Percentiles rank a stretch among this genome's conserved stretches.
Conservation (phyloP, 2,113 vertebrate species). For the Elaphurus davidianus region DNA sequence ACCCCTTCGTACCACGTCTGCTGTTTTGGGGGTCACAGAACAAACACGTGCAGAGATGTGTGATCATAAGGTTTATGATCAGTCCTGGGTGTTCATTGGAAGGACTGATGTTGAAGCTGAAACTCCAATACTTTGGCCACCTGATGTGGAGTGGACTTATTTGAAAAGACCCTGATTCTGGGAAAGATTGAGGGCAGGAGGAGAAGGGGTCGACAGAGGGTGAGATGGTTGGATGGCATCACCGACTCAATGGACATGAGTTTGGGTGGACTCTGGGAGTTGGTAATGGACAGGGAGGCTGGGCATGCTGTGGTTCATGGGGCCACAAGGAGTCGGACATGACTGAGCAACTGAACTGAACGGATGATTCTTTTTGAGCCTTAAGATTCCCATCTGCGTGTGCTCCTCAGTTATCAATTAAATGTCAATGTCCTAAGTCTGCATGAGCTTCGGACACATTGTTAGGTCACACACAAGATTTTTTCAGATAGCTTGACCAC, state of each 20-base stretch:
- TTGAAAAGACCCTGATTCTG: background rate
- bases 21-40: conserved; percentile 44
- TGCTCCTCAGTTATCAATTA: background rate
- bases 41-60: conserved; percentile 22
- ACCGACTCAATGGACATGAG: background rate
- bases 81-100: background rate
- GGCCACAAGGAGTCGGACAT: accelerated
- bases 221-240: background rate
- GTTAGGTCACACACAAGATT: background rate
- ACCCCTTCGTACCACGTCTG: background rate
- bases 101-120: background rate
- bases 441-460: background rate
- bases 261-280: background rate
- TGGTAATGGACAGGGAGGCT: background rate
- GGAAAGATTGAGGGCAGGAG: background rate
- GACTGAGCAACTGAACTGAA: background rate
- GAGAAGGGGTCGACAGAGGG: background rate
- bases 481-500: background rate
- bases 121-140: background rate
- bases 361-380: background rate
- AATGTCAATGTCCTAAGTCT: background rate
- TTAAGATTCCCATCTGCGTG: background rate
- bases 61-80: conserved; percentile 4
- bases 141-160: accelerated
- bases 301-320: background rate